phyloP scores from a whole-genome alignment of 92 coral and sea anemone genomes.

The Galaxea fascicularis region DNA sequence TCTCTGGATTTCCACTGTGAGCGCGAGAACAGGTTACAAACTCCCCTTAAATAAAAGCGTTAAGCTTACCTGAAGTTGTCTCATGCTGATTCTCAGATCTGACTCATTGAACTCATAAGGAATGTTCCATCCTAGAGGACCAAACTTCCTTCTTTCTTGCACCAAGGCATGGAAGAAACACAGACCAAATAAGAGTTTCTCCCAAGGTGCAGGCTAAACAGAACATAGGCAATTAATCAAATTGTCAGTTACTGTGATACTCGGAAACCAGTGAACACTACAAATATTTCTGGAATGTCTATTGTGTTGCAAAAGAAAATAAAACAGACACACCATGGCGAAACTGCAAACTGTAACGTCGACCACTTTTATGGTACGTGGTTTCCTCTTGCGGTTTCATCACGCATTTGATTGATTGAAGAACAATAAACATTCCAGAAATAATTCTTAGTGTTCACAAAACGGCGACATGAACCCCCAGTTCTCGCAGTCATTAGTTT shows the following conservation, averaged over 20 bases:
- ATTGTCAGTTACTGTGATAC: background rate
- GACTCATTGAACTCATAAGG: conserved; percentile 99
- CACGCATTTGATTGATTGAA: too few species aligned
- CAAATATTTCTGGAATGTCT: too few species aligned
- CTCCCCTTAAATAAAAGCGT: background rate
- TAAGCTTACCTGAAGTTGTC: conserved; percentile 50
- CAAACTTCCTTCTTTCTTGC: conserved; percentile 98
- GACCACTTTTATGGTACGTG: too few species aligned
- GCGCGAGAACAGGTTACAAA: background rate
- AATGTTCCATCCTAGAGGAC: conserved; percentile 98
- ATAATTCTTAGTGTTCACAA: too few species aligned
- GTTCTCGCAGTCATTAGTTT: too few species aligned
- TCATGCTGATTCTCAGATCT: conserved; percentile 96
- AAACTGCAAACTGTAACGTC: too few species aligned
- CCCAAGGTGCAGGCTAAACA: conserved; percentile 84
- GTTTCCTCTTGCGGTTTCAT: too few species aligned
- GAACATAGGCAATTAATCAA: background rate
- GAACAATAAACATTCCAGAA: too few species aligned
- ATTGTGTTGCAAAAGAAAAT: too few species aligned
- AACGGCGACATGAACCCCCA: too few species aligned
- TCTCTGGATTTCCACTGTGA: background rate
- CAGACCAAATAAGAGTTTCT: conserved; percentile 92
- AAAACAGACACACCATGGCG: too few species aligned
- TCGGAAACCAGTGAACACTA: too few species aligned
- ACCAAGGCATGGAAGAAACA: conserved; percentile 98